phyloP scores from a whole-genome alignment of 2,797 vertebrate genomes.

The Schizopygopsis pylzovi region DNA sequence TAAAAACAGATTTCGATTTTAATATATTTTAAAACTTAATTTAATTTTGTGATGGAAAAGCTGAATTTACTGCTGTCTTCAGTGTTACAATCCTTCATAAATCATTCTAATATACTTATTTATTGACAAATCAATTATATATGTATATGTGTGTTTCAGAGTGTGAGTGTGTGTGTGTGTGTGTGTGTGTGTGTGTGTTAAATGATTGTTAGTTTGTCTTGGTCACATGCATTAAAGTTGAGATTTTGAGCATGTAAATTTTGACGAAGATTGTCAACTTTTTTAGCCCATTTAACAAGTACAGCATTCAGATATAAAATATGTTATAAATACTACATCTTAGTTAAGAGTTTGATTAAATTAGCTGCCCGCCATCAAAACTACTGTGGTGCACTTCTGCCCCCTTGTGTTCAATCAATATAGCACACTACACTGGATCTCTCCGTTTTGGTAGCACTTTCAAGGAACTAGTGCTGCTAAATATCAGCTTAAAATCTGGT shows the following conservation, averaged over 20 bases:
- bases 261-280: neutral
- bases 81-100: too few species aligned
- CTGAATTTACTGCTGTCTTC: too few species aligned
- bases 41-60: neutral
- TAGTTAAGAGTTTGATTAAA: neutral
- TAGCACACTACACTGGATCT: neutral
- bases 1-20: neutral
- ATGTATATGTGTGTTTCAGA: too few species aligned
- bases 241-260: neutral
- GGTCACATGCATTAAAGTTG: too few species aligned
- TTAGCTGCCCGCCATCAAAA: neutral
- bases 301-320: neutral
- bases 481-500: neutral
- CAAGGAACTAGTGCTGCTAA: neutral
- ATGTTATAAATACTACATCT: neutral
- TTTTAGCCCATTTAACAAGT: neutral
- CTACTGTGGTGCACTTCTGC: slow-evolving; percentile 77
- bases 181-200: too few species aligned
- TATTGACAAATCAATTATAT: too few species aligned
- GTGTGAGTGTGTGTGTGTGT: too few species aligned
- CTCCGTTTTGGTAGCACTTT: neutral
- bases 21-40: neutral
- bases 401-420: slow-evolving; percentile 72
- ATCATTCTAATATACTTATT: too few species aligned
- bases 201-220: neutral